Conservation (phyloP, 2,797 vertebrate genomes). For the Salarias fasciatus region DNA sequence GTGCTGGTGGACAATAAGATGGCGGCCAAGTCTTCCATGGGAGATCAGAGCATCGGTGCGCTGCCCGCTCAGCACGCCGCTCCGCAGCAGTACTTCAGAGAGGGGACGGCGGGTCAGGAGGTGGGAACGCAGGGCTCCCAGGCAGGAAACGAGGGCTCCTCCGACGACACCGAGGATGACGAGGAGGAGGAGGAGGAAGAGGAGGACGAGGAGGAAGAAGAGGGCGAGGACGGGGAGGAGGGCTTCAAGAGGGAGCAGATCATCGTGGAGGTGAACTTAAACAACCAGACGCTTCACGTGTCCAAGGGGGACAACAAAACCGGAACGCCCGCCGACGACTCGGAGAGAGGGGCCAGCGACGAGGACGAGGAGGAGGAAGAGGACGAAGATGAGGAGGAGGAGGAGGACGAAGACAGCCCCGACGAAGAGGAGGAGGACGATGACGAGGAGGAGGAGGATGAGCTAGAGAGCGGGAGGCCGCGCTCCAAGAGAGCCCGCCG, state of each 20-base stretch:
- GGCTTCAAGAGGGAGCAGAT: conserved; percentile 97
- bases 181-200: conserved; percentile 83
- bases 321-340: conserved; percentile 78
- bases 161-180: conserved; percentile 86
- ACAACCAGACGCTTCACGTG: conserved; percentile 99
- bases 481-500: conserved; percentile 86
- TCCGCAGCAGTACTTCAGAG: conserved; percentile 79
- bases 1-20: conserved; percentile 92
- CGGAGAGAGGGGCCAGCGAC: conserved; percentile 90
- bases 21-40: conserved; percentile 84
- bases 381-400: conserved; percentile 84
- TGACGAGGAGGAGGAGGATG: conserved; percentile 75
- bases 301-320: conserved; percentile 96
- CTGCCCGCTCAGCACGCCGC: conserved; percentile 57
- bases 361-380: conserved; percentile 86
- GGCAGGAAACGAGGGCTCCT: conserved; percentile 76
- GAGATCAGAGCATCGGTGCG: conserved; percentile 76
- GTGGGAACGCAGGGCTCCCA: conserved; percentile 59
- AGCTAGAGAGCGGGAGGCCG: conserved; percentile 83
- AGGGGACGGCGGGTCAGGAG: conserved; percentile 62
- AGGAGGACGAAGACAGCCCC: conserved; percentile 85
- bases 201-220: conserved; percentile 80
- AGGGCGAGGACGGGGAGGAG: conserved; percentile 79
- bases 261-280: conserved; percentile 99
- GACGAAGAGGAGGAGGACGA: conserved; percentile 87